Conservation (phyloP, 2,888 invertebrate species). For the Ophion ellenae region DNA sequence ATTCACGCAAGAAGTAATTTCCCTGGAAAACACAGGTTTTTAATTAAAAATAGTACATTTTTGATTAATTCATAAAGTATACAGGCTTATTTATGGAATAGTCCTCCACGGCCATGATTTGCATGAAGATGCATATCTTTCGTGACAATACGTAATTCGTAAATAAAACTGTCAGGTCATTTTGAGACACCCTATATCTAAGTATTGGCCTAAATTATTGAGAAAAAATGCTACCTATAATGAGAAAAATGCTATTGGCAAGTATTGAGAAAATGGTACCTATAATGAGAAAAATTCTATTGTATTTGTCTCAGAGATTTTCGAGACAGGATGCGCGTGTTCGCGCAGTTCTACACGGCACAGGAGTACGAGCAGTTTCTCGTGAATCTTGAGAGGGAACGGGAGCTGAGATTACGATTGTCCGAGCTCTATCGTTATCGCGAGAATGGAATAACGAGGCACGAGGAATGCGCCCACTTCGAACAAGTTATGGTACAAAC, state of each 20-base stretch:
- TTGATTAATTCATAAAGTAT: too few species aligned
- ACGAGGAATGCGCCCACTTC: slow-evolving; percentile 94
- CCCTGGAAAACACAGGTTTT: too few species aligned
- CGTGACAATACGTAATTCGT: too few species aligned
- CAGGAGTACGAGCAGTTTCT: slow-evolving; percentile 93
- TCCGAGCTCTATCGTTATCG: slow-evolving; percentile 93
- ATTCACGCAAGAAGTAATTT: too few species aligned
- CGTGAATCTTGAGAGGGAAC: slow-evolving; percentile 92
- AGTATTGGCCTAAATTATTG: too few species aligned
- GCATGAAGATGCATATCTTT: too few species aligned
- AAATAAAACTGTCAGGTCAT: too few species aligned
- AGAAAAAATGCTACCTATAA: not conserved
- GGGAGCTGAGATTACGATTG: slow-evolving; percentile 92
- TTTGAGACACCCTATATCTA: too few species aligned
- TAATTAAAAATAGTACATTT: too few species aligned
- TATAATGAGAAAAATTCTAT: not conserved
- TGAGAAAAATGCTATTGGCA: not conserved
- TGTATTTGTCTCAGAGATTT: slow-evolving; percentile 86
- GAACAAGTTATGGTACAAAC: slow-evolving; percentile 90
- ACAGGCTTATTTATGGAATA: too few species aligned
- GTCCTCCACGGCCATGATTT: too few species aligned
- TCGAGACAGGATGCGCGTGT: slow-evolving; percentile 92
- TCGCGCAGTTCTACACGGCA: slow-evolving; percentile 94
- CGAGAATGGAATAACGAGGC: slow-evolving; percentile 92
- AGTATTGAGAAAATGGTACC: not conserved